Conservation (phyloP, 2,797 vertebrate genomes). For the Acipenser ruthenus region DNA sequence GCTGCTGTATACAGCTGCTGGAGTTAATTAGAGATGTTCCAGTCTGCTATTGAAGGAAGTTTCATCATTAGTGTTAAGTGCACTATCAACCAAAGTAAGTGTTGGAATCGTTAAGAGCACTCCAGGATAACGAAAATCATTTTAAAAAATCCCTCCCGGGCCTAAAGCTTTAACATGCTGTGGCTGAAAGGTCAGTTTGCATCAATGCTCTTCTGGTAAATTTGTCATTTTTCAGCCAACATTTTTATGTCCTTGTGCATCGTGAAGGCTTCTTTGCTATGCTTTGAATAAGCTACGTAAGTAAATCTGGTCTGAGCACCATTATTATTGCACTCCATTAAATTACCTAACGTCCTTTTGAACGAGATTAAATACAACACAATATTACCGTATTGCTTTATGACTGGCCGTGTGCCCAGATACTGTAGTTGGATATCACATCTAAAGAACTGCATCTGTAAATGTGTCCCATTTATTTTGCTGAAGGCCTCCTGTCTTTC, state of each 20-base stretch:
- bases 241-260: too few relatives aligned
- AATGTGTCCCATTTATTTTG: not conserved
- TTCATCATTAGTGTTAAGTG: not conserved
- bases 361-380: not conserved
- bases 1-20: not conserved
- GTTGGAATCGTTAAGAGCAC: conserved; percentile 1
- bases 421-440: not conserved
- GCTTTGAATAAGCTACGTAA: not conserved
- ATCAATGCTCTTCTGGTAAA: not conserved
- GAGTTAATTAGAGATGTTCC: conserved; percentile 3
- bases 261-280: too few relatives aligned
- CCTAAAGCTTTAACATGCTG: not conserved
- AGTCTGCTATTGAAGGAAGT: not conserved
- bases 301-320: not conserved
- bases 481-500: not conserved
- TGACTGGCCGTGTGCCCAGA: not conserved
- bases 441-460: too few relatives aligned
- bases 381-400: not conserved
- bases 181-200: not conserved
- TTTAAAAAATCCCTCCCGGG: not conserved
- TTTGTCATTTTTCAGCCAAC: too few relatives aligned
- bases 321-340: not conserved
- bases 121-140: not conserved
- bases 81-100: not conserved
- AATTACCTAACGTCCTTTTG: not conserved